Percentiles rank a stretch among this genome's conserved stretches.
These are phyloP conservation scores for Megaceryle torquata DNA, from an alignment of 2,113 vertebrate genomes.

Conservation along the genomic window DNA sequence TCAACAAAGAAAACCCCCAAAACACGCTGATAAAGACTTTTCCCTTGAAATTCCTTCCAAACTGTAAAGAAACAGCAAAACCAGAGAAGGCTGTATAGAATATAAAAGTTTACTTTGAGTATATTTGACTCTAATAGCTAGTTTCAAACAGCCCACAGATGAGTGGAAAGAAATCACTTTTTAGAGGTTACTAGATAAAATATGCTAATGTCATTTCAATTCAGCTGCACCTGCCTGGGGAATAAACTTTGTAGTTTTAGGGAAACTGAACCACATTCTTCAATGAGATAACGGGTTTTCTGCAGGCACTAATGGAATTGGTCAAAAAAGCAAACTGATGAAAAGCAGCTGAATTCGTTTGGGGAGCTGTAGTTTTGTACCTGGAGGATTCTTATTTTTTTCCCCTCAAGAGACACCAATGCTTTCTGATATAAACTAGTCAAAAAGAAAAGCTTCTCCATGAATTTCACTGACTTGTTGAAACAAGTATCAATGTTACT, in stretches of 20 bases:
- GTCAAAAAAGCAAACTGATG: background rate
- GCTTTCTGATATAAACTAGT: background rate
- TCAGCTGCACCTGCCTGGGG: background rate
- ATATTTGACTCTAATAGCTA: background rate
- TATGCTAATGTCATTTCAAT: background rate
- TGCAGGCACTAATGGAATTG: background rate
- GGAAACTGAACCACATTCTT: background rate
- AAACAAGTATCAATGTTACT: accelerated
- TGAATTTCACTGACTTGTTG: background rate
- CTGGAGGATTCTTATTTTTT: background rate
- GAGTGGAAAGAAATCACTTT: background rate
- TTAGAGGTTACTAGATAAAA: background rate
- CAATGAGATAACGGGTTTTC: accelerated
- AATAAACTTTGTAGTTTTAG: background rate
- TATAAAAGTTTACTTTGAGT: background rate
- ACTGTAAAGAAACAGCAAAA: background rate
- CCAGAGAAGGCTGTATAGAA: background rate
- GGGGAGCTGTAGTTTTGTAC: background rate
- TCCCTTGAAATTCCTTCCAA: background rate
- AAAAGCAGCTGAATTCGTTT: background rate
- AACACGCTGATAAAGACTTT: background rate
- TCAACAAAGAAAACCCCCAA: background rate
- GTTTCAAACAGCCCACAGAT: background rate
- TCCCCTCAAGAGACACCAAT: background rate
- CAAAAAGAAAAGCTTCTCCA: background rate